Evolutionary conservation across 2,888 invertebrate species (phyloP).

Genomic region (Marasmarcha lunaedactyla): DNA sequence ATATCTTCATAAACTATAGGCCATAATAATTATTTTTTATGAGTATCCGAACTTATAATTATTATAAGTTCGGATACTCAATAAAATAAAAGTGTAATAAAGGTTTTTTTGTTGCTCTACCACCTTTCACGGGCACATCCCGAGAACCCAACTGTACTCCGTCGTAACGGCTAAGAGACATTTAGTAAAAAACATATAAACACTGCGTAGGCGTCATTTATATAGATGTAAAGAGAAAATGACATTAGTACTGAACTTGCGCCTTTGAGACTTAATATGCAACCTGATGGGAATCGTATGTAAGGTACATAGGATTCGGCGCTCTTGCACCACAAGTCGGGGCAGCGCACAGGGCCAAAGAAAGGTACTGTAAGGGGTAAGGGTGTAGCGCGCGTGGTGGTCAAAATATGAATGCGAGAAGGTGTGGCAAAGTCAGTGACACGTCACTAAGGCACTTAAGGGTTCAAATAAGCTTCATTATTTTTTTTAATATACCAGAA

Average conservation of each 20-base stretch:
- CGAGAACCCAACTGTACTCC: no score
- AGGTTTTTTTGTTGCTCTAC: neutral
- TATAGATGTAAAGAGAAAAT: slow-evolving; percentile 1
- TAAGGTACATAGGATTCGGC: neutral
- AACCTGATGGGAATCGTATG: neutral
- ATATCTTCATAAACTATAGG: no score
- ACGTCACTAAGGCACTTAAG: neutral
- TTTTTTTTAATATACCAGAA: no score
- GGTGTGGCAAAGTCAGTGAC: slow-evolving; percentile 1
- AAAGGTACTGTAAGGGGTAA: slow-evolving; percentile 2
- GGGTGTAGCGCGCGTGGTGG: slow-evolving; percentile 1
- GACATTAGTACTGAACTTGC: slow-evolving; percentile 1
- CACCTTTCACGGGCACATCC: neutral
- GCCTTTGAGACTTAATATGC: slow-evolving; percentile 1
- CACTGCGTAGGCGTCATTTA: slow-evolving; percentile 2
- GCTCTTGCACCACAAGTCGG: slow-evolving; percentile 1
- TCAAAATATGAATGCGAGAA: slow-evolving; percentile 1
- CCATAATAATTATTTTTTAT: no score
- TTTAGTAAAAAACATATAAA: slow-evolving; percentile 2
- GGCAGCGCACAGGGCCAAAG: neutral
- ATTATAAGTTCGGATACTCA: no score
- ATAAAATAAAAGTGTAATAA: no score
- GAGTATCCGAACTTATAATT: no score
- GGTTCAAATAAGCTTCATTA: no score
- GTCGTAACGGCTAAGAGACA: neutral